Evolutionary conservation across 1,140 invertebrate species (phyloP).

Genomic region (Monochamus saltuarius): DNA sequence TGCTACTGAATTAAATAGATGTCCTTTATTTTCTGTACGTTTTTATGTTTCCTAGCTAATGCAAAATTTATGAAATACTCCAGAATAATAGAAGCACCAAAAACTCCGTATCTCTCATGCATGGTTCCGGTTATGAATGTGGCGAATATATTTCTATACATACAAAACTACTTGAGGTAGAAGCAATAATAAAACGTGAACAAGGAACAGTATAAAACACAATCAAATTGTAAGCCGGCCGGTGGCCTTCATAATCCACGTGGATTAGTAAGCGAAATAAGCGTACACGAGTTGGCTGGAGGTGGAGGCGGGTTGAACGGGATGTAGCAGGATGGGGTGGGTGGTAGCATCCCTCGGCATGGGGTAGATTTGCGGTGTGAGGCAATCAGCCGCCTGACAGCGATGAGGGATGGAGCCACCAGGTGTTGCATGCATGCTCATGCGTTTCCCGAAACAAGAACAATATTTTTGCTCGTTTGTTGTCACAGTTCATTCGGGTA

Average conservation of each 20-base stretch:
- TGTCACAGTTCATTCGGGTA: not conserved
- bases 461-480: slow-evolving; percentile 8
- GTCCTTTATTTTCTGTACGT: too few relatives aligned
- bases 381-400: slow-evolving; percentile 38
- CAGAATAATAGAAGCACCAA: too few relatives aligned
- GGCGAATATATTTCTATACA: not conserved
- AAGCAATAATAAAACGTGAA: slow-evolving; percentile 19
- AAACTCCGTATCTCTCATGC: too few relatives aligned
- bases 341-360: slow-evolving; percentile 3
- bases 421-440: slow-evolving; percentile 39
- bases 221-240: slow-evolving; percentile 22
- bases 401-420: slow-evolving; percentile 39
- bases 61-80: too few relatives aligned
- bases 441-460: slow-evolving; percentile 18
- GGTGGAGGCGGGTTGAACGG: not conserved
- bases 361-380: slow-evolving; percentile 42
- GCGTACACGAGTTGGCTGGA: slow-evolving; percentile 19
- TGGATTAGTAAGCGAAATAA: slow-evolving; percentile 25
- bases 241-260: slow-evolving; percentile 23
- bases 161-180: slow-evolving; percentile 7
- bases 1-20: too few relatives aligned
- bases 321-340: not conserved
- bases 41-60: too few relatives aligned
- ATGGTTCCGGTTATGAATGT: not conserved
- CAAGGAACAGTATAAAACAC: slow-evolving; percentile 19